Evolutionary conservation across 1,140 invertebrate species (phyloP).

Genomic region (Drosophila persimilis): DNA sequence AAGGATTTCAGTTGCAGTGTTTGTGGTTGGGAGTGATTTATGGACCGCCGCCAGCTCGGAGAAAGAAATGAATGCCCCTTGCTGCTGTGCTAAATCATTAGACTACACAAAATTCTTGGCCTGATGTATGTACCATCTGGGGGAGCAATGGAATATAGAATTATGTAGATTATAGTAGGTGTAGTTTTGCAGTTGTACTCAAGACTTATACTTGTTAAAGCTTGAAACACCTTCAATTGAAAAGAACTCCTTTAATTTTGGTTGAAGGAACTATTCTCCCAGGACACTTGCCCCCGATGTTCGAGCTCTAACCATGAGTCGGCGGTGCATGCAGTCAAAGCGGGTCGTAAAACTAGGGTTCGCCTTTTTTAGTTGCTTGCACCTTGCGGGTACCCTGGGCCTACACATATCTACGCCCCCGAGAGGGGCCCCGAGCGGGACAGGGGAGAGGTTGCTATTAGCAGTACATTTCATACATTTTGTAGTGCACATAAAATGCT

Average conservation of each 20-base stretch:
- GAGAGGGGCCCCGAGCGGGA: slow-evolving; percentile 4
- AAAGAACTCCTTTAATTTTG: no score
- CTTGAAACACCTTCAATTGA: no score
- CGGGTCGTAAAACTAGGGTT: slow-evolving; percentile 43
- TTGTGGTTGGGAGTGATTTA: slow-evolving; percentile 42
- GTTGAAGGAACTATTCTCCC: no score
- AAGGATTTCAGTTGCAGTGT: slow-evolving; percentile 20
- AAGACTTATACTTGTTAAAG: no score
- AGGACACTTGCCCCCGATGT: slow-evolving; percentile 3
- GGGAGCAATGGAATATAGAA: no score
- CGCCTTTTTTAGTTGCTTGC: slow-evolving; percentile 52
- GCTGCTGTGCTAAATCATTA: not conserved
- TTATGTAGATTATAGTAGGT: no score
- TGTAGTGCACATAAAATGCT: slow-evolving; percentile 76
- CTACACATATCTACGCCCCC: slow-evolving; percentile 48
- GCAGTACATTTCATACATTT: slow-evolving; percentile 80
- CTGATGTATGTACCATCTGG: slow-evolving; percentile 9
- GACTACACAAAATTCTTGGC: slow-evolving; percentile 23
- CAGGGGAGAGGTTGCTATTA: slow-evolving; percentile 63
- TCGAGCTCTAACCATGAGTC: not conserved
- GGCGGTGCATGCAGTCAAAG: slow-evolving; percentile 37
- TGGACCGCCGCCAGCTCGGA: slow-evolving; percentile 9
- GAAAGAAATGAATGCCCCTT: slow-evolving; percentile 22
- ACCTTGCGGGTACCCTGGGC: slow-evolving; percentile 38
- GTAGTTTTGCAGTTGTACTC: no score